Percentiles rank a stretch among this genome's conserved stretches.
Conservation (phyloP, 2,888 invertebrate genomes). For the Sepiola atlantica region DNA sequence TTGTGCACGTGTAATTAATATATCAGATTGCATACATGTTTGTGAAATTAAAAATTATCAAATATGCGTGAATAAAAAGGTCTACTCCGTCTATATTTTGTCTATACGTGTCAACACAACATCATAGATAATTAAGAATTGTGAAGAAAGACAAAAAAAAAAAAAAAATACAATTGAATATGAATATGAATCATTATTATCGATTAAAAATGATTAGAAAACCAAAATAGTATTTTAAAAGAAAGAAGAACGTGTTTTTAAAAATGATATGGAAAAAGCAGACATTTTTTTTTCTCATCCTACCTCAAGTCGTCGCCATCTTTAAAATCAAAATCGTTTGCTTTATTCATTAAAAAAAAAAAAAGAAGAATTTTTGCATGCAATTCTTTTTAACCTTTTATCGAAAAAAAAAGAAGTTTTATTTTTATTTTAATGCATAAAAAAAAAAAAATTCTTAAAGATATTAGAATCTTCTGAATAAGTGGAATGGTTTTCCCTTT, state of each 20-base stretch:
- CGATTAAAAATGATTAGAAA: not conserved
- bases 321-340: not conserved
- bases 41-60: not conserved
- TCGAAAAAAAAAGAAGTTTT: not conserved
- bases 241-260: not conserved
- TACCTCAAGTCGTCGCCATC: not conserved
- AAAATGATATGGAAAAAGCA: not conserved
- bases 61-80: not conserved
- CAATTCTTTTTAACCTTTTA: not conserved
- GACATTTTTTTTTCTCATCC: not conserved
- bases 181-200: not conserved
- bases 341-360: not conserved
- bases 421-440: too few relatives aligned
- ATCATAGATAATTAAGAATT: not conserved
- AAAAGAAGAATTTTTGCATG: not conserved
- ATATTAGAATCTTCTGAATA: not conserved
- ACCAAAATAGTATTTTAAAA: not conserved
- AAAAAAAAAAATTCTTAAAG: not conserved
- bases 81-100: not conserved
- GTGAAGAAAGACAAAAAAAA: not conserved
- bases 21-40: not conserved
- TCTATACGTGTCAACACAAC: too few relatives aligned
- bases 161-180: not conserved
- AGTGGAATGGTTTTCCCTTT: not conserved
- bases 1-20: not conserved